A percentile compares a stretch with the other conserved stretches of the same genome.
Evolutionary conservation across 2,888 invertebrate genomes (phyloP).

Genomic region (Andricus curvator): DNA sequence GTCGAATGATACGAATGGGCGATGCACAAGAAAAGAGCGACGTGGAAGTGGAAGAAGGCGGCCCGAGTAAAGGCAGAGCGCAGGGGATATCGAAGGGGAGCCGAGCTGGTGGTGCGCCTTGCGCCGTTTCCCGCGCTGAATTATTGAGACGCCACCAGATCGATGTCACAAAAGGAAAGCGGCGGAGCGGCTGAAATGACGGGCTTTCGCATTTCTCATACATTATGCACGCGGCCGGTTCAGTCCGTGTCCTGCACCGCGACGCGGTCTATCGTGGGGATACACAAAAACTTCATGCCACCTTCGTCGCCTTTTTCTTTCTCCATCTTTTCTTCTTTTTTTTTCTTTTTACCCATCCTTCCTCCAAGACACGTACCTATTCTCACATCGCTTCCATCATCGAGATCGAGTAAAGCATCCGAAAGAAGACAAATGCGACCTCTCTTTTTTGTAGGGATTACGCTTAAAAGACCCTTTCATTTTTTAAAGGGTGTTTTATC

Average conservation of each 20-base stretch:
- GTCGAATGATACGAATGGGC: constrained; percentile 42
- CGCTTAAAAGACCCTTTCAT: not conserved
- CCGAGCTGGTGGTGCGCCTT: constrained; percentile 67
- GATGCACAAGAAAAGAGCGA: constrained; percentile 59
- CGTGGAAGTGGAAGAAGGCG: constrained; percentile 55
- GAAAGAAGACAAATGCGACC: not conserved
- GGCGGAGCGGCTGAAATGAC: constrained; percentile 75
- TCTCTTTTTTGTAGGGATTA: not conserved
- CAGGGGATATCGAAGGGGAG: constrained; percentile 30
- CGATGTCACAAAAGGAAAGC: constrained; percentile 77
- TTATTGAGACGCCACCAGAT: constrained; percentile 76
- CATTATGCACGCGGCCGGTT: constrained; percentile 73
- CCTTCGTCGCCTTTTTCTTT: constrained; percentile 25
- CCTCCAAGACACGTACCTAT: not conserved
- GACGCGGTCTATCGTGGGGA: constrained; percentile 64
- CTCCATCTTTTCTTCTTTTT: constrained; percentile 7
- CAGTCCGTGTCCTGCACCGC: constrained; percentile 65
- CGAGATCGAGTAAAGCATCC: not conserved
- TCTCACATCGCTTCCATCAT: constrained; percentile 11
- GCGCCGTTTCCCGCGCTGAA: constrained; percentile 75
- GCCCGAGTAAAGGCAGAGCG: constrained; percentile 39
- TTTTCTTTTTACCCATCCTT: not conserved
- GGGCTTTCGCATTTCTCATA: constrained; percentile 75
- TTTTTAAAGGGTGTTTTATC: not conserved
- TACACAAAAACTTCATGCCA: constrained; percentile 59